Percentiles rank a stretch among this genome's conserved stretches.
phyloP scores from a whole-genome alignment of 2,113 vertebrate species.

The Potamarius usumacintae region DNA sequence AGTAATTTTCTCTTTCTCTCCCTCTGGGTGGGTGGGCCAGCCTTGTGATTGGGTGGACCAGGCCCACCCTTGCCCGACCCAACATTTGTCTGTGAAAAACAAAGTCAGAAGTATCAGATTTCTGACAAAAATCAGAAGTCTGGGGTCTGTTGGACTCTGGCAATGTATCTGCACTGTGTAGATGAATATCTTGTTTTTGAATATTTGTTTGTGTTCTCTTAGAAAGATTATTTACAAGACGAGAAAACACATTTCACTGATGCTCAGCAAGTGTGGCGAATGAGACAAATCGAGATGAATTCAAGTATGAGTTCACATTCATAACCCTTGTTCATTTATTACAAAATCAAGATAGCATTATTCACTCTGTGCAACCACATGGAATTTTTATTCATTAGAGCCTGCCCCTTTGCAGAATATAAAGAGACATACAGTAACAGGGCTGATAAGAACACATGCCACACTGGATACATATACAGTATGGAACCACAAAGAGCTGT shows the following conservation, averaged over 20 bases:
- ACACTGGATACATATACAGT: background rate
- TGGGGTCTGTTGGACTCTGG: background rate
- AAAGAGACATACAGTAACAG: background rate
- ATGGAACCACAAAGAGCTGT: background rate
- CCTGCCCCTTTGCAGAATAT: background rate
- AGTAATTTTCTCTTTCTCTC: too few species aligned
- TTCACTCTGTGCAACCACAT: background rate
- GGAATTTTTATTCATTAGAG: background rate
- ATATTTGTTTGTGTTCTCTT: background rate
- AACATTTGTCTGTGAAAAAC: too few species aligned
- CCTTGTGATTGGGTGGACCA: too few species aligned
- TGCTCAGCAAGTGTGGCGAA: background rate
- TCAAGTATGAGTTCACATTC: background rate
- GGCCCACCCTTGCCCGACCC: too few species aligned
- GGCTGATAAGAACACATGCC: background rate
- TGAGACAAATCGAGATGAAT: background rate
- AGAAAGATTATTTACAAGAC: background rate
- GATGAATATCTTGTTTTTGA: background rate
- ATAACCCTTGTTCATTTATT: background rate
- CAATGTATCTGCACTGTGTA: background rate
- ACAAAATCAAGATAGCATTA: background rate
- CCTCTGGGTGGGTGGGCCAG: too few species aligned
- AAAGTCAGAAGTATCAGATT: too few species aligned
- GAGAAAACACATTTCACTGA: background rate
- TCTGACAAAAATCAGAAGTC: too few species aligned